Evolutionary conservation across 2,888 invertebrate species (phyloP).

Genomic region (Noctua comes): DNA sequence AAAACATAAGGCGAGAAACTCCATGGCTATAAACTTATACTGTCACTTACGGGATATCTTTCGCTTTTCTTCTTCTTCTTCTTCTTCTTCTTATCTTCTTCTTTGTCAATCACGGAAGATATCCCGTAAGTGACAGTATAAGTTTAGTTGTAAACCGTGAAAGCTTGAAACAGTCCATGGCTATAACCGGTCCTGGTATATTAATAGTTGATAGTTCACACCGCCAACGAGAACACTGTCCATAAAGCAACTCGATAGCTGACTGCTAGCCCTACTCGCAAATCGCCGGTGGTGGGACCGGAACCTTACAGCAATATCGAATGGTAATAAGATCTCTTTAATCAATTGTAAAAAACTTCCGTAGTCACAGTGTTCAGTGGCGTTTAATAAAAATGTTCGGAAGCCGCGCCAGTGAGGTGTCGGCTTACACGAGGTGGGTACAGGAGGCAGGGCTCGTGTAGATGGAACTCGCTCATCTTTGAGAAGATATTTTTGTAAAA

Average conservation of each 20-base stretch:
- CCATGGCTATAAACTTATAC: no score
- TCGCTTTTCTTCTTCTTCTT: no score
- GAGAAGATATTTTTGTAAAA: background rate
- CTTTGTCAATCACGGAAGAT: no score
- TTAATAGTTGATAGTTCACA: background rate
- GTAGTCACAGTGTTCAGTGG: conserved; percentile 63
- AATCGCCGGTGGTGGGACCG: background rate
- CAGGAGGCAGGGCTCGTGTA: conserved; percentile 10
- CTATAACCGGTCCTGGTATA: no score
- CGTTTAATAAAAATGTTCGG: conserved; percentile 75
- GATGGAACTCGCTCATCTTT: conserved; percentile 13
- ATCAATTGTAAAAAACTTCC: conserved; percentile 65
- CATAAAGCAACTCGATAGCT: background rate
- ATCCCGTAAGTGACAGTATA: no score
- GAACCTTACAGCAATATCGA: conserved; percentile 6
- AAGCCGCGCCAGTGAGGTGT: conserved; percentile 69
- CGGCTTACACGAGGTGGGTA: conserved; percentile 63
- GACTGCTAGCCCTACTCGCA: background rate
- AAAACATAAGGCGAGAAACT: no score
- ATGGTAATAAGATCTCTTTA: conserved; percentile 61
- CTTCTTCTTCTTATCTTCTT: no score
- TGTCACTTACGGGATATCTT: no score
- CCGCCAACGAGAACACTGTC: background rate
- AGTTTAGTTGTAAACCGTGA: no score
- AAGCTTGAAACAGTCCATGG: no score